Evolutionary conservation across 2,113 vertebrate genomes (phyloP), one percentile per base, ranked within the genome.

Genomic region (Scalopus aquaticus): DNA sequence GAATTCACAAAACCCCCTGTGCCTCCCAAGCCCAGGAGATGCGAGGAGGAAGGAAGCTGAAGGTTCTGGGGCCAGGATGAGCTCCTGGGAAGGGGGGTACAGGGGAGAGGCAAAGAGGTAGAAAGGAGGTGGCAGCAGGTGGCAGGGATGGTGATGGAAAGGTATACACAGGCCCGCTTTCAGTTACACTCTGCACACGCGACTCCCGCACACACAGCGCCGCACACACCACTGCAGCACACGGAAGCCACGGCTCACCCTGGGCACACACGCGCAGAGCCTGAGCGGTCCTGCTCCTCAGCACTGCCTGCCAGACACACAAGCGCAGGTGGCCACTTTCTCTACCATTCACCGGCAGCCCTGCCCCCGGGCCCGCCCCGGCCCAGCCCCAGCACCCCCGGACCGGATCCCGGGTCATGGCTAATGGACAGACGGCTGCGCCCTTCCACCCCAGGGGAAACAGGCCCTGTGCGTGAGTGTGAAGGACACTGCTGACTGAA

Each of bases 101-200:
- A 74, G 35, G 64, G 89, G 30, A 70, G 70, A 91, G 69, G 93
- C 26, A 54, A 77, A 91, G 82, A 89, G 91, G 81, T 51, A 49
- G 93, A 58, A 54, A 54, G 91, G 65, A 65, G 70, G 91, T 5
- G 83, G 91, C 76, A 83, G 96, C 94, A 74, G 88, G 92, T 13
- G 85, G 84, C 91, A 90, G 94, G 79, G 91, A 90, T 96, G 97
- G 95, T 39, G 77, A 96, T 96, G 96, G 90, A 82, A 92, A 97
- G 83, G 92, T n/a, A 35, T 77, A 88, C 70, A 72, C 88, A 96
- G 95, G 81, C 58, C 95, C 44, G 7, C 85, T 88, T 93, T 93
- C 93, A 83, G 86, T 67, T 72, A 35, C 88, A 95, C 76, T 76
- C 60, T 46, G 58, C 89, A 94, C 82, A 91, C 86, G 0, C 9